A percentile compares a stretch with the other conserved stretches of the same genome.
These are phyloP conservation scores for Heliconius cydno DNA, from an alignment of 2,888 invertebrate species.

Conservation along the genomic window DNA sequence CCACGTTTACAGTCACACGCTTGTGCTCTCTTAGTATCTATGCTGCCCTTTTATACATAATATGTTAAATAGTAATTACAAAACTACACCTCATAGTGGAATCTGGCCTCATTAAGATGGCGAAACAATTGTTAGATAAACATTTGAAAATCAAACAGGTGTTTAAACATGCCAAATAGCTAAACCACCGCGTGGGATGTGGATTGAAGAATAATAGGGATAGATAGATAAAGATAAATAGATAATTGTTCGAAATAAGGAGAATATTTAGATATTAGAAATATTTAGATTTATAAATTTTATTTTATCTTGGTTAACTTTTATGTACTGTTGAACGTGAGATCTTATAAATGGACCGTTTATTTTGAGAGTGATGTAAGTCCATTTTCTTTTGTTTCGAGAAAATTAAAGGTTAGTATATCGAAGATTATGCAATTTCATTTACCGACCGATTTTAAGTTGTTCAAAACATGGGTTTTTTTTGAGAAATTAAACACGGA, in stretches of 20 bases:
- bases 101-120: constrained; percentile 59
- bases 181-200: constrained; percentile 38
- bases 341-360: too few relatives aligned
- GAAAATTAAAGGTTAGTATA: too few relatives aligned
- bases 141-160: constrained; percentile 60
- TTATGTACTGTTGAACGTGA: not conserved
- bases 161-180: constrained; percentile 56
- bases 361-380: too few relatives aligned
- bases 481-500: too few relatives aligned
- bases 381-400: too few relatives aligned
- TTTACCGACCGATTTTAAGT: too few relatives aligned
- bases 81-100: constrained; percentile 59
- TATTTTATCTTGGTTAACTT: not conserved
- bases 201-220: not conserved
- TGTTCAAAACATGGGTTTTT: too few relatives aligned
- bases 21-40: not conserved
- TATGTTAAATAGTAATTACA: constrained; percentile 47
- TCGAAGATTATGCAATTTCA: too few relatives aligned
- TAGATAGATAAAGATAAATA: too few relatives aligned
- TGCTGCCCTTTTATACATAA: constrained; percentile 4
- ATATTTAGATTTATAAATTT: not conserved
- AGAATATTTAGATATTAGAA: not conserved
- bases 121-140: constrained; percentile 58
- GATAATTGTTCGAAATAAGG: not conserved
- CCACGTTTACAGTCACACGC: too few relatives aligned